Conservation (phyloP, 2,113 vertebrate genomes). For the Hemibagrus wyckioides region DNA sequence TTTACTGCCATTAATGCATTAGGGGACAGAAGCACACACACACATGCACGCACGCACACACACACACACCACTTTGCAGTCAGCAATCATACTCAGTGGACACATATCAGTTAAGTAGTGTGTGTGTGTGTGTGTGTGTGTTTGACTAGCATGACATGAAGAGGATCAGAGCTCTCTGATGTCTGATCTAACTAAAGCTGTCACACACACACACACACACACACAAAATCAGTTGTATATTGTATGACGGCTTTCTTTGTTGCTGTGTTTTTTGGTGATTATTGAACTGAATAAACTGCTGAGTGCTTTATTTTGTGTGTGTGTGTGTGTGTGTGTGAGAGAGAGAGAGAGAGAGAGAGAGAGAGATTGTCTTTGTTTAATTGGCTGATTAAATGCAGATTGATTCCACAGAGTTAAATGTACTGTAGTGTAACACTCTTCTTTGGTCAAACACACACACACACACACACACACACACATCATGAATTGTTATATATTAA, state of each 20-base stretch:
- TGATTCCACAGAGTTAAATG: not conserved
- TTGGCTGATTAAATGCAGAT: not conserved
- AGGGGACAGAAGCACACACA: not conserved
- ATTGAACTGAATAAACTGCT: too few species aligned
- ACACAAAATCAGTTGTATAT: too few species aligned
- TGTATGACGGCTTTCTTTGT: too few species aligned
- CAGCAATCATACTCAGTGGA: not conserved
- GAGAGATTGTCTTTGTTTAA: not conserved
- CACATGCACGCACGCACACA: conserved; percentile 1
- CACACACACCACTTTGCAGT: not conserved
- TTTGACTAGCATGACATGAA: not conserved
- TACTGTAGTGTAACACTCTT: not conserved
- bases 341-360: not conserved
- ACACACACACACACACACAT: not conserved
- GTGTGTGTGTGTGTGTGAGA: conserved; percentile 1
- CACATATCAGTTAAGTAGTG: not conserved
- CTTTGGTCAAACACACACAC: not conserved
- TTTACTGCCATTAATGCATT: not conserved
- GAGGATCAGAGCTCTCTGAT: not conserved
- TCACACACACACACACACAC: not conserved
- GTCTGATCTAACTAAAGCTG: not conserved
- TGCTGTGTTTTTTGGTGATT: too few species aligned
- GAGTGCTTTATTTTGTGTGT: not conserved
- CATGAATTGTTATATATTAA: not conserved
- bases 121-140: not conserved